These are phyloP conservation scores for Watsonalla cultraria DNA, from an alignment of 2,888 invertebrate species.

Conservation along the genomic window DNA sequence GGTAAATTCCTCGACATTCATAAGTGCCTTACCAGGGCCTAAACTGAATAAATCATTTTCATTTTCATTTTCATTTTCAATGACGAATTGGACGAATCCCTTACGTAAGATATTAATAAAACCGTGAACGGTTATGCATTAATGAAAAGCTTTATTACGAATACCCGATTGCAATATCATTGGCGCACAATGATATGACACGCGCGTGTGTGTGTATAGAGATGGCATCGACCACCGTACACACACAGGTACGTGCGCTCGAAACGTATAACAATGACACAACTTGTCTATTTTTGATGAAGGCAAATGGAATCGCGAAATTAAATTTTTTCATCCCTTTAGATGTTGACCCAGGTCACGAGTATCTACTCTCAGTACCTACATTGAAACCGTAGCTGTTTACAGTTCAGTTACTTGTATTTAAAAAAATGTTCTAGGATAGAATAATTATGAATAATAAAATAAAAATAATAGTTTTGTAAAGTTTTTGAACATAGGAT, in stretches of 20 bases:
- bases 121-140: neutral
- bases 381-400: neutral
- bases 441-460: too few relatives aligned
- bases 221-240: neutral
- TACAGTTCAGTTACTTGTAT: too few relatives aligned
- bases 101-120: neutral
- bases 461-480: too few relatives aligned
- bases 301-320: neutral
- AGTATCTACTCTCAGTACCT: neutral
- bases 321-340: neutral
- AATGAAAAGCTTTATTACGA: neutral
- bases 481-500: too few relatives aligned
- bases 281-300: neutral
- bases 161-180: neutral
- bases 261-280: too few relatives aligned
- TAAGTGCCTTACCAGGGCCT: too few relatives aligned
- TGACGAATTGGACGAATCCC: too few relatives aligned
- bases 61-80: too few relatives aligned
- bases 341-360: neutral
- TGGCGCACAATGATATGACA: neutral
- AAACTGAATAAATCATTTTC: too few relatives aligned
- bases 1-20: too few relatives aligned
- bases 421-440: too few relatives aligned
- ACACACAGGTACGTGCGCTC: neutral
- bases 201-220: neutral